Base-by-base conservation (phyloP, 2,797 vertebrate species). In the Strix occidentalis region DNA sequence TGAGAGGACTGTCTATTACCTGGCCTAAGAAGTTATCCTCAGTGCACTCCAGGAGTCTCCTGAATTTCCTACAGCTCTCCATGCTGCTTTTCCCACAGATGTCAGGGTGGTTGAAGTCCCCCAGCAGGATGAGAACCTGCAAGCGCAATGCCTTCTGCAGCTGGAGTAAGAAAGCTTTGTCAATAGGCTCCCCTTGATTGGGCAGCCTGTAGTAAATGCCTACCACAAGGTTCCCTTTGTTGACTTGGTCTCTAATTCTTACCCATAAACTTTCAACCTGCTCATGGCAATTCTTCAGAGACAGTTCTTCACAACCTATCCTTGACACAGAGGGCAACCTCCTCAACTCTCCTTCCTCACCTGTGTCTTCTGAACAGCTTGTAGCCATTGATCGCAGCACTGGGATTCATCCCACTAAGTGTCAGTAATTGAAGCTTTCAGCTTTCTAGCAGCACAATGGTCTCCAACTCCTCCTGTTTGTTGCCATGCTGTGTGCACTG, bases 71-170 rank as follows among this genome's bases (percentile, higher is more conserved):
- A 24, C 33, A 56, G 19, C 1, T 15, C 3, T 0, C 37, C 2
- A 1, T 82, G 45, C 24, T 51, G 29, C 19, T 70, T 41, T 61
- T 51, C 24, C 37, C 51, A 31, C 16, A 61, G 31, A 35, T 35
- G 19, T 68, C 2, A 3, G 28, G 15, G 13, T 57, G 4, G 24
- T 16, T 68, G 28, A 57, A 68, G 23, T 50, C 12, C 9, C 14
- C 4, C 24, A 68, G 37, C 7, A 60, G 51, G 17, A 71, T 6
- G 5, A 80, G 37, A 57, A 26, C 21, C 43, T 43, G 29, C 5
- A 7, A 74, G 18, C 3, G 0, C 0, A 2, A 53, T 16, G 16
- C 18, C 4, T 74, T 23, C 53, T 51, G 33, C 5, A 68, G 39
- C 17, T 50, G 21, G 26, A 72, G 21, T 21, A 48, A 50, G 29